phyloP scores from a whole-genome alignment of 2,888 invertebrate genomes.

The Unio delphinus region DNA sequence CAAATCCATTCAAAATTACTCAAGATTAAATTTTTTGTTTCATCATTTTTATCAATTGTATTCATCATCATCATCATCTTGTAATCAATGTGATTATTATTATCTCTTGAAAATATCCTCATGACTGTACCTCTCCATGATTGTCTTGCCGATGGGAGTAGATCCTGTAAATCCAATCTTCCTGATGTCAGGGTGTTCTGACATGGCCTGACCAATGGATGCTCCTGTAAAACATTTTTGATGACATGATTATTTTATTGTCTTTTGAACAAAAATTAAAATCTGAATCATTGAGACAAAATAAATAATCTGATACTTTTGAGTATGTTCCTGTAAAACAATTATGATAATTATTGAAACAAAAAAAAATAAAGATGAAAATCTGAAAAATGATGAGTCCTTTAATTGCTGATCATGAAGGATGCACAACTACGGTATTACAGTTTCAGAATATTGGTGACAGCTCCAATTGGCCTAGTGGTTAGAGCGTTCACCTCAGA shows the following conservation, averaged over 20 bases:
- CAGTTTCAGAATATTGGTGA: no score
- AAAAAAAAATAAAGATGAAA: background rate
- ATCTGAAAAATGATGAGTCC: background rate
- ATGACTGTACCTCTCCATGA: constrained; percentile 82
- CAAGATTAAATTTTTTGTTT: no score
- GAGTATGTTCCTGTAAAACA: no score
- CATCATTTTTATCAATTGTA: no score
- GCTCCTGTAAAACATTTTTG: constrained; percentile 74
- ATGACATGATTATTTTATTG: background rate
- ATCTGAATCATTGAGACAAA: background rate
- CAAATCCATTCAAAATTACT: no score
- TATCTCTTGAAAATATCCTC: background rate
- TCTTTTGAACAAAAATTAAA: background rate
- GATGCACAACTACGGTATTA: background rate
- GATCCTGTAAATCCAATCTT: constrained; percentile 98
- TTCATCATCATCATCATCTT: background rate
- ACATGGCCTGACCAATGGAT: constrained; percentile 87
- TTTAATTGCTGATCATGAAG: background rate
- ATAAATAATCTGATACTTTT: no score
- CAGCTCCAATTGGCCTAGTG: no score
- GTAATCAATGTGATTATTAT: background rate
- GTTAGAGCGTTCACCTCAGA: no score
- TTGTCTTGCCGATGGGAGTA: constrained; percentile 90
- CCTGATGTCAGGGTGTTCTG: constrained; percentile 86
- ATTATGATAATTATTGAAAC: background rate